phyloP scores from a whole-genome alignment of 2,888 invertebrate species.

The Ephialtes manifestator region DNA sequence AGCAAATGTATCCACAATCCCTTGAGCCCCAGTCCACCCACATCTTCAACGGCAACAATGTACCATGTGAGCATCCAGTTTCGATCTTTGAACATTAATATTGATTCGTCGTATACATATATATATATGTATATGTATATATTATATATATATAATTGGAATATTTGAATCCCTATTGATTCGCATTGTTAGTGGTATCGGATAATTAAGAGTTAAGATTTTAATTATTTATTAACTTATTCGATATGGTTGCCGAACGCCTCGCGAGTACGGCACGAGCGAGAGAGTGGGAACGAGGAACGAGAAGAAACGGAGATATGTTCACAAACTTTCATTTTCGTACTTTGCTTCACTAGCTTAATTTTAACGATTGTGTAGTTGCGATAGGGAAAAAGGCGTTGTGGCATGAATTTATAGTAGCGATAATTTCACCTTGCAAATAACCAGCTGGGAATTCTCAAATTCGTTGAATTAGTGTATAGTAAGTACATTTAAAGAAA shows the following conservation, averaged over 20 bases:
- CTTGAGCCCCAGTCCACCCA: conserved; percentile 35
- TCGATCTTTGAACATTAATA: conserved; percentile 68
- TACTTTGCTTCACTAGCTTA: conserved; percentile 63
- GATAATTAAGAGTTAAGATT: conserved; percentile 69
- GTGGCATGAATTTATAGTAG: conserved; percentile 47
- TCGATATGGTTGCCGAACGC: conserved; percentile 44
- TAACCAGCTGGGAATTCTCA: conserved; percentile 12
- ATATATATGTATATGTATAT: conserved; percentile 38
- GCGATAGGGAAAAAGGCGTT: conserved; percentile 51
- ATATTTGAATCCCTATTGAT: conserved; percentile 77
- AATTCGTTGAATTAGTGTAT: conserved; percentile 61
- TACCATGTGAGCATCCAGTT: conserved; percentile 70
- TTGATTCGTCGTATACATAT: conserved; percentile 47
- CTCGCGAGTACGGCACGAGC: conserved; percentile 18
- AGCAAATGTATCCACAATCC: conserved; percentile 24
- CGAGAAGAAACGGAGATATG: conserved; percentile 41
- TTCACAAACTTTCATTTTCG: conserved; percentile 58
- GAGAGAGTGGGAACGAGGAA: conserved; percentile 12
- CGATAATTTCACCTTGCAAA: conserved; percentile 48
- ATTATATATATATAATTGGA: conserved; percentile 46
- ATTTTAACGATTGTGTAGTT: conserved; percentile 50
- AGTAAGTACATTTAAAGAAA: conserved; percentile 37
- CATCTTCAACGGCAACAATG: conserved; percentile 70
- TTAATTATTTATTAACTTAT: conserved; percentile 75
- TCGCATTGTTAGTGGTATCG: conserved; percentile 72